Evolutionary conservation across 2,113 vertebrate genomes (phyloP).

Genomic region (Myocastor coypus): DNA sequence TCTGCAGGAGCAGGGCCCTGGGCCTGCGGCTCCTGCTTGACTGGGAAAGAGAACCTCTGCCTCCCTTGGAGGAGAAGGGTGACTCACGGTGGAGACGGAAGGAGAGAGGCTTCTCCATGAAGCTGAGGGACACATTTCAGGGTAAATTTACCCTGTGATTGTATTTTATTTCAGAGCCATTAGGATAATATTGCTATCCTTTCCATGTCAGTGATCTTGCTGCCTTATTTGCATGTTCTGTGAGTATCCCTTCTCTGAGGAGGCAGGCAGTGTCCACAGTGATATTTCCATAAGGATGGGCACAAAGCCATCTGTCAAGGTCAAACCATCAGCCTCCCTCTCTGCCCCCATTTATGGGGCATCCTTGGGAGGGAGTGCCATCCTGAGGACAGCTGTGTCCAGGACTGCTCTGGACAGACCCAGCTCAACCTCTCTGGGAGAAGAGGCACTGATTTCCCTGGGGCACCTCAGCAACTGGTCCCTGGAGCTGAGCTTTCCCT

Average conservation of each 20-base stretch:
- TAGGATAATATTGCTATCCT: constrained; percentile 65
- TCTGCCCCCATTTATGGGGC: background rate
- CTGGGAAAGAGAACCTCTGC: background rate
- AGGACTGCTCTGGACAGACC: background rate
- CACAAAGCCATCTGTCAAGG: constrained; percentile 9
- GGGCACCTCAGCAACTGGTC: background rate
- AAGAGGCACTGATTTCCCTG: background rate
- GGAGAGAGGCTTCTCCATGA: background rate
- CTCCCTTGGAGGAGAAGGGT: background rate
- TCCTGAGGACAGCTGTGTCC: background rate
- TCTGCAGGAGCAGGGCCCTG: background rate
- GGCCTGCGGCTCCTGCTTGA: background rate
- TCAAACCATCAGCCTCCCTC: background rate
- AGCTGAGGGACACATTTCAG: constrained; percentile 46
- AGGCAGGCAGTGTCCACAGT: background rate
- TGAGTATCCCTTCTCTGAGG: background rate
- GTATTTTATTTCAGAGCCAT: constrained; percentile 65
- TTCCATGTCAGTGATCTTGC: constrained; percentile 39
- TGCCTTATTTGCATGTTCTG: constrained; percentile 64
- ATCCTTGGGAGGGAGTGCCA: background rate
- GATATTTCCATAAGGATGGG: background rate
- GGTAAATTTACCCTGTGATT: constrained; percentile 49
- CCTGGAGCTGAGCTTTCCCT: accelerated
- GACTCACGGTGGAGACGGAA: background rate
- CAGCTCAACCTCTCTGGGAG: background rate